Percentiles rank a stretch among this genome's conserved stretches.
Conservation (phyloP, 2,113 vertebrate genomes). For the Deroptyus accipitrinus region DNA sequence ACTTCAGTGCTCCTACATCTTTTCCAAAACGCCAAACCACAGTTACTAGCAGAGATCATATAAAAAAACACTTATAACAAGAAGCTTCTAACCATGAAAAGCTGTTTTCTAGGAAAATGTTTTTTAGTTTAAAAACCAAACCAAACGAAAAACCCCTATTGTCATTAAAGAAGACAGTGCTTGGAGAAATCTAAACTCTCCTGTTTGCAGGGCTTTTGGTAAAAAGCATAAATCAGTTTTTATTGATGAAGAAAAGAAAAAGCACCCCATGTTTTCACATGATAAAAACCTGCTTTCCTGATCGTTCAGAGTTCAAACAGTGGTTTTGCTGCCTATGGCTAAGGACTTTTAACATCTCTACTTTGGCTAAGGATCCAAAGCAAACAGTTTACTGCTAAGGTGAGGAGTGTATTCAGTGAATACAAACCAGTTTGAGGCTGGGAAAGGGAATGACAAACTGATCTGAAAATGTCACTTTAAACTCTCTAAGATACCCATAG, state of each 20-base stretch:
- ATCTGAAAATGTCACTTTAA: neutral
- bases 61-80: neutral
- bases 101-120: neutral
- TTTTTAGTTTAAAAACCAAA: neutral
- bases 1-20: neutral
- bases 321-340: neutral
- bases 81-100: neutral
- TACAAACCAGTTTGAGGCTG: neutral
- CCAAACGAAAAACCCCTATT: neutral
- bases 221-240: neutral
- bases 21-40: neutral
- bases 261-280: neutral
- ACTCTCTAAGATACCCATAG: neutral
- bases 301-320: neutral
- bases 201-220: neutral
- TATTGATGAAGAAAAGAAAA: neutral
- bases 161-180: neutral
- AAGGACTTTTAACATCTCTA: neutral
- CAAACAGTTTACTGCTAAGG: neutral
- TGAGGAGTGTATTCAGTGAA: neutral
- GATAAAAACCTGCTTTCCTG: neutral
- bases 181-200: neutral
- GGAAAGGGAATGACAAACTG: neutral
- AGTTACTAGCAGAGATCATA: neutral
- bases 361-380: neutral